Evolutionary conservation across 2,888 invertebrate genomes (phyloP), one percentile per base, ranked within the genome.

Genomic region (Phengaris arion): DNA sequence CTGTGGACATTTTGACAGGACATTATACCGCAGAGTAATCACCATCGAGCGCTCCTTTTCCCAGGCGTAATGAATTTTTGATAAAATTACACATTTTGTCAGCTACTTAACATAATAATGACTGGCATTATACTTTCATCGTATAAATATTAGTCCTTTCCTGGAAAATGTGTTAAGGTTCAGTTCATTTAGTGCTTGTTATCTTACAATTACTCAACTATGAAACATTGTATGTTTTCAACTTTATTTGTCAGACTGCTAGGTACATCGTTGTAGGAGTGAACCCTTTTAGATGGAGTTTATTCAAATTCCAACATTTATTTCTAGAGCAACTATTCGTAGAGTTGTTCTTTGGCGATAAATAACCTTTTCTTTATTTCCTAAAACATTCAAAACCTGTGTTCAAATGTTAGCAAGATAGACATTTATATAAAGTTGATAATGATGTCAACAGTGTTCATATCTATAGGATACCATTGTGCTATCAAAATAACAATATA

Each of bases 1-100:
- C 70, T 70, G 15, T 48, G 51, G 70, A 70, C 70, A 70, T 70
- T 70, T 70, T 70, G 70, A 70, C 70, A 52, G 70, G 10, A 48
- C 48, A 22, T 51, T 70, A 70, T 51, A 51, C 51, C 51, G 51
- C 22, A 51, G 22, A 51, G 51, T 52, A 70, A 51, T 70, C 70
- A 70, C 70, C 51, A 51, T 70, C 70, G 70, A 22, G 70, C 70
- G 15, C 22, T 10, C n/a, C 70, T 51, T 70, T 52, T 51, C 52
- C 51, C 46, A 64, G 64, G 64, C 64, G 64, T 64, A 64, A 64
- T 64, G 69, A 48, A 69, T 69, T 54, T 72, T 72, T 72, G 35
- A 72, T 72, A 51, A 52, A 72, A 72, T 54, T 51, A 72, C 72
- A 72, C 54, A 54, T 54, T 72, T 51, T 70, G 70, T 70, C 35